Base-by-base conservation (phyloP, 2,888 invertebrate genomes). In the Leptinotarsa haldemani region DNA sequence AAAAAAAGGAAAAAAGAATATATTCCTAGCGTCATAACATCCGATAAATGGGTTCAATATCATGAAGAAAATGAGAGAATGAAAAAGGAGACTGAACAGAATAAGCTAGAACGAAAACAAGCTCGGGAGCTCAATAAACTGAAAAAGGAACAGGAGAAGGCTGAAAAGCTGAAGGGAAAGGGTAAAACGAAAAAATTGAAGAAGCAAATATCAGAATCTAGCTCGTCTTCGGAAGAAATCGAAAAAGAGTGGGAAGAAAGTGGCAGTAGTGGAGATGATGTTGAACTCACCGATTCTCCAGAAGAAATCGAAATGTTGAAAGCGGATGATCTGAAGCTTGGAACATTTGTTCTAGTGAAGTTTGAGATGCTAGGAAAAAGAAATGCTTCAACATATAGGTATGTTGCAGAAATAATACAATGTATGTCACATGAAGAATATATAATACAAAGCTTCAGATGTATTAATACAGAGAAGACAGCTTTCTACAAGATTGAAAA, bases 1-100 rank as follows among this genome's bases (percentile, higher is more conserved):
- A 65, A 63, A 30, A 70, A 63, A 53, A 70, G 53, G 30, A 22
- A 52, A 53, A 70, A 70, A 53, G 48, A 70, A 65, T 63, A 70
- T 30, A 30, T 50, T 20, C 65, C 65, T 40, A 70, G 47, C 46
- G 70, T 65, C 30, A 64, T 69, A 63, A 69, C 64, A 69, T 69
- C 69, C 15, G 69, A 63, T 69, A 69, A 64, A 69, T 63, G 69
- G 48, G 50, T 69, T 22, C 7, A 56, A 50, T 69, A 69, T 18
- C 52, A 58, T 22, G 61, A 47, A 64, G 61, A 47, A 69, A 46
- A 52, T 61, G 61, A 64, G 47, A 69, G 61, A 64, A 64, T 30
- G 9, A 65, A 70, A 70, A 70, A 52, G 18, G 52, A 70, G 46
- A 70, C 25, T 22, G 65, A 65, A 53, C 40, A 70, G 18, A n/a